A percentile compares a stretch with the other conserved stretches of the same genome.
These are phyloP conservation scores for Laticauda colubrina DNA, from an alignment of 2,113 vertebrate species.

Conservation along the genomic window DNA sequence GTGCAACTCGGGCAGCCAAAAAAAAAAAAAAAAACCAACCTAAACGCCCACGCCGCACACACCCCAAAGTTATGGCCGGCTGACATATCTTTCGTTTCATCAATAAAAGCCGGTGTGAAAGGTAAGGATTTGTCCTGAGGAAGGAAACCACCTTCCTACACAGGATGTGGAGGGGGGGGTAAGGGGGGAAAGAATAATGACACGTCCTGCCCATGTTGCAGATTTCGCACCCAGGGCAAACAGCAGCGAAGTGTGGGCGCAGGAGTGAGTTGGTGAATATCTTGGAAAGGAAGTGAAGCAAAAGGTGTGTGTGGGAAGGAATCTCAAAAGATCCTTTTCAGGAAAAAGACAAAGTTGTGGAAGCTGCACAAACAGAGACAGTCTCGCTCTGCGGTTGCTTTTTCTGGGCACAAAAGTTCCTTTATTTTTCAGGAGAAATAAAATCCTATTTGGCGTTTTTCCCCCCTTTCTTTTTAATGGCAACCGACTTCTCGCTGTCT, in stretches of 20 bases:
- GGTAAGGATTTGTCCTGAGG: neutral
- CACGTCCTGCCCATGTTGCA: neutral
- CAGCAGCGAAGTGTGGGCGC: neutral
- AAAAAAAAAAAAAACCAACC: too few relatives aligned
- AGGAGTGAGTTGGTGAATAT: neutral
- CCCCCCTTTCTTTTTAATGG: accelerated
- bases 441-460: accelerated
- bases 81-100: neutral
- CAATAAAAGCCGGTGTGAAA: neutral
- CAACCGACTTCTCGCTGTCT: neutral
- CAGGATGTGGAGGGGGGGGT: neutral
- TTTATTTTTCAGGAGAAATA: neutral
- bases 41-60: neutral
- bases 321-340: neutral
- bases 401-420: neutral
- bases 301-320: neutral
- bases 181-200: neutral
- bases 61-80: neutral
- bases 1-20: neutral
- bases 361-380: too few relatives aligned
- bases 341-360: too few relatives aligned
- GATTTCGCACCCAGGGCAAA: neutral
- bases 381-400: neutral
- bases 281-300: neutral
- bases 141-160: neutral